These are phyloP conservation scores for Brachypodius melanocephalos DNA, from an alignment of 2,113 vertebrate species.

Conservation along the genomic window DNA sequence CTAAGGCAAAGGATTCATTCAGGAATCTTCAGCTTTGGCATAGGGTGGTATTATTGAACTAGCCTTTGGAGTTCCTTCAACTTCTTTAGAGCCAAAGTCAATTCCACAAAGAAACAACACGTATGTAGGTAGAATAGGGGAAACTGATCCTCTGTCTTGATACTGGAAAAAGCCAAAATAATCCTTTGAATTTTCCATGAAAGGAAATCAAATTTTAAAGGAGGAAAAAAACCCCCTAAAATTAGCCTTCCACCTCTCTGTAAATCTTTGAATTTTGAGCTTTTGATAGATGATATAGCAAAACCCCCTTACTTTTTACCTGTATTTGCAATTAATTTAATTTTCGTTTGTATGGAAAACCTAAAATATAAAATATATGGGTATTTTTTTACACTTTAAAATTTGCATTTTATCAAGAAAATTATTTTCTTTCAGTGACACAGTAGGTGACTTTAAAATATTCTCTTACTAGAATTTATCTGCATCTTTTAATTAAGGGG, in stretches of 20 bases:
- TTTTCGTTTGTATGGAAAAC: not conserved
- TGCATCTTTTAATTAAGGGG: not conserved
- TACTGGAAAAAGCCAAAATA: not conserved
- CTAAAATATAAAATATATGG: not conserved
- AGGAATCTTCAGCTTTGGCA: not conserved
- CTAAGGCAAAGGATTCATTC: not conserved
- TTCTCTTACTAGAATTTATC: not conserved
- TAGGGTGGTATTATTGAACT: not conserved
- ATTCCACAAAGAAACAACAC: not conserved
- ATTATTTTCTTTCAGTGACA: not conserved
- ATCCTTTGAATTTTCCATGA: not conserved
- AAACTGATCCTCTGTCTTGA: not conserved
- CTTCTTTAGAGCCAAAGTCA: not conserved
- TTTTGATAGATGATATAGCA: not conserved
- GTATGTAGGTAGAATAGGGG: not conserved
- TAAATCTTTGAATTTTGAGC: not conserved
- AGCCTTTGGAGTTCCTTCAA: not conserved
- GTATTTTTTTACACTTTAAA: not conserved
- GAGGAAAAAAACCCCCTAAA: not conserved
- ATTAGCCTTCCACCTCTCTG: not conserved
- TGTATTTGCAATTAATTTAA: not conserved
- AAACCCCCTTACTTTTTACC: not conserved
- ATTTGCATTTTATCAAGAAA: not conserved
- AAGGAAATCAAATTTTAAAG: not conserved
- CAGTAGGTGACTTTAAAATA: not conserved